These are phyloP conservation scores for Drosophila malerkotliana DNA, from an alignment of 1,140 invertebrate genomes.

Conservation along the genomic window DNA sequence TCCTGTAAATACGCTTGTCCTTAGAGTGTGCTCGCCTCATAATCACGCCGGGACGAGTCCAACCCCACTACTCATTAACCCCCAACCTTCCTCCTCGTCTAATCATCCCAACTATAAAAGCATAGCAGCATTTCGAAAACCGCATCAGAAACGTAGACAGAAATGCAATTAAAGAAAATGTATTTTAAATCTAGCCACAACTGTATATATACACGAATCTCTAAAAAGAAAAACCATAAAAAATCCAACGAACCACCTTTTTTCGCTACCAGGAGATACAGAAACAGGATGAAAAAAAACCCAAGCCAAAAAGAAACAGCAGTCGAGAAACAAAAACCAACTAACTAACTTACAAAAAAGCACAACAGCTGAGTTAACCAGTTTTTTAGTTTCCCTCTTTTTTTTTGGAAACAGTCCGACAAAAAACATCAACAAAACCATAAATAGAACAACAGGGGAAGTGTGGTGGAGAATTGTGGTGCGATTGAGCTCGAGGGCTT, in stretches of 20 bases:
- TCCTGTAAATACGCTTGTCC: constrained; percentile 78
- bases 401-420: constrained; percentile 6
- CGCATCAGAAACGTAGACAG: constrained; percentile 53
- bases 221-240: constrained; percentile 57
- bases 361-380: constrained; percentile 31
- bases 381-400: constrained; percentile 9
- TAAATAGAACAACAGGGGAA: constrained; percentile 30
- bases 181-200: constrained; percentile 60
- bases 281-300: constrained; percentile 30
- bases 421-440: constrained; percentile 38
- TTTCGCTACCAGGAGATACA: constrained; percentile 69
- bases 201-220: constrained; percentile 61
- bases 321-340: constrained; percentile 47
- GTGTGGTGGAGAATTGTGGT: constrained; percentile 19
- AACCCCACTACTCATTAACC: constrained; percentile 2
- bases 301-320: constrained; percentile 44
- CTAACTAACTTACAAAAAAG: constrained; percentile 27
- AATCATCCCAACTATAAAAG: constrained; percentile 50
- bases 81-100: neutral
- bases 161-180: constrained; percentile 63
- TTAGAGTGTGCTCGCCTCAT: constrained; percentile 59
- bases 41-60: constrained; percentile 49
- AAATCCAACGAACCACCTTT: constrained; percentile 79
- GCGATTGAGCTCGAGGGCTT: constrained; percentile 13
- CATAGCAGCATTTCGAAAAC: constrained; percentile 62